Evolutionary conservation across 1,140 invertebrate genomes (phyloP), one percentile per base, ranked within the genome.

Genomic region (Euglossa dilemma): DNA sequence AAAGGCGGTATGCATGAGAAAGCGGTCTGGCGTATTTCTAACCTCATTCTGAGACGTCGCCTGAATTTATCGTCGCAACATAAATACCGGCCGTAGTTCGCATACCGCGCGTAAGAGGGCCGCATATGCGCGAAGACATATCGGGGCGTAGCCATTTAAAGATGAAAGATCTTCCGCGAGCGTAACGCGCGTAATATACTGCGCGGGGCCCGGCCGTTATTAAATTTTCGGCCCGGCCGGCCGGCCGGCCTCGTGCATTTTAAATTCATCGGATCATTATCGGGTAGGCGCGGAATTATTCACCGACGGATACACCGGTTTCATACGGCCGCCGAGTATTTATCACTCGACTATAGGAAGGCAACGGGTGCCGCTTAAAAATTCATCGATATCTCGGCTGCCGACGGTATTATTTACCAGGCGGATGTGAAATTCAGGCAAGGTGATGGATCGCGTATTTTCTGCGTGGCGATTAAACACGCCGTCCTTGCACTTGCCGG

Each of bases 11-110:
- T 85, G 87, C 79, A 83, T 66, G 76, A 67, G 87, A 88, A 86
- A 85, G 64, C 80, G 52, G 84, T 66, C 64, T 74, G 69, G 74
- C 80, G 87, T 88, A 89, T 88, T 89, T 89, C 77, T 86, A 89
- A 89, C 87, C 87, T 77, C 87, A 67, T 88, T 89, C 81, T 75
- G 84, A 85, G 86, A 89, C 84, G 87, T 88, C 72, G 75, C 74
- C 67, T 81, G 84, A 88, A 89, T 89, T 89, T 89, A 89, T 86
- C 87, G 87, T 56, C 54, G 80, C 78, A 81, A 80, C 87, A 85
- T 89, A 89, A 89, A 89, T 89, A 88, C 87, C 87, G 74, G 67
- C 73, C 87, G 80, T 84, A 86, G 71, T 81, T 75, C 71, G 79
- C 87, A 86, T 89, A 86, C 87, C 87, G 18, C 80, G 84, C 64